phyloP scores from a whole-genome alignment of 2,113 vertebrate species.

The Tor tambroides region DNA sequence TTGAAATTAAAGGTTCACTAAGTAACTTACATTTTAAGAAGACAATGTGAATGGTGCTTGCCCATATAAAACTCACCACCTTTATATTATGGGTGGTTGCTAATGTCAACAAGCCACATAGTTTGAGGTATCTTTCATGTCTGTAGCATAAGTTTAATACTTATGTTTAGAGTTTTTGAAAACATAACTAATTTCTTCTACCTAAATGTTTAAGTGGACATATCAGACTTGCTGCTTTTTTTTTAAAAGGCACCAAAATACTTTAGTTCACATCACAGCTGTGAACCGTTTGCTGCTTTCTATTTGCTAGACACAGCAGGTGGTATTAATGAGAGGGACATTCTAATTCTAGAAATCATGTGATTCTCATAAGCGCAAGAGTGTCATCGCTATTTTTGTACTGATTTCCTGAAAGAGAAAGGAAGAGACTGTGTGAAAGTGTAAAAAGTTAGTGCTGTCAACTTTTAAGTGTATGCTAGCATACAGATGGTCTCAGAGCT shows the following conservation, averaged over 20 bases:
- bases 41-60: neutral
- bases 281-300: neutral
- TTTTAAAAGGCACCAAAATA: neutral
- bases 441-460: neutral
- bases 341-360: neutral
- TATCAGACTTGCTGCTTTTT: neutral
- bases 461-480: neutral
- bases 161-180: too few species aligned
- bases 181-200: neutral
- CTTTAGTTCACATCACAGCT: neutral
- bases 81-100: neutral
- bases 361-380: neutral
- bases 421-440: neutral
- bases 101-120: neutral
- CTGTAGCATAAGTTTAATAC: too few species aligned
- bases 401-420: slow-evolving; percentile 12
- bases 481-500: neutral
- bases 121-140: neutral
- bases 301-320: slow-evolving; percentile 4
- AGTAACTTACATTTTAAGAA: neutral
- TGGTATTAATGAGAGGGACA: neutral
- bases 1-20: neutral
- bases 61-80: neutral
- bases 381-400: neutral
- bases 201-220: neutral